phyloP scores from a whole-genome alignment of 1,140 invertebrate species.

The Anastatus disparis region DNA sequence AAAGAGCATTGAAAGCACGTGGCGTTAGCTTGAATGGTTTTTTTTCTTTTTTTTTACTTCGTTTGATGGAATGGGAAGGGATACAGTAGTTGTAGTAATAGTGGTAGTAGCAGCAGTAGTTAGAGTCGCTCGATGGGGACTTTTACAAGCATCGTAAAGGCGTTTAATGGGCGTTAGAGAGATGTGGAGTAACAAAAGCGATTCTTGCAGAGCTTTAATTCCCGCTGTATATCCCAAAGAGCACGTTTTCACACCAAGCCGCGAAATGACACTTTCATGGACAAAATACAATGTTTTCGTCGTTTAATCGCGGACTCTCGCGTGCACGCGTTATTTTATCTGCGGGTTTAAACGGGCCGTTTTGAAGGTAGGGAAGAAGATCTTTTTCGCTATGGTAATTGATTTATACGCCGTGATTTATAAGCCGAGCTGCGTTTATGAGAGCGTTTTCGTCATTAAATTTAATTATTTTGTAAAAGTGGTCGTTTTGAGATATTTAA shows the following conservation, averaged over 20 bases:
- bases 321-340: background rate
- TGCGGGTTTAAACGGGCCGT: too few relatives aligned
- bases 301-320: background rate
- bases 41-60: too few relatives aligned
- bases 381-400: background rate
- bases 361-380: too few relatives aligned
- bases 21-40: too few relatives aligned
- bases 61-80: too few relatives aligned
- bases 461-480: too few relatives aligned
- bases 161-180: slow-evolving; percentile 6
- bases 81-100: background rate
- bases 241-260: background rate
- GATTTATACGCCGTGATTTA: background rate
- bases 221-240: background rate
- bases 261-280: slow-evolving; percentile 5
- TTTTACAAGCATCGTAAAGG: slow-evolving; percentile 30
- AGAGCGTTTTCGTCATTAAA: too few relatives aligned
- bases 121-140: background rate
- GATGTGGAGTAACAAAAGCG: too few relatives aligned
- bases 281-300: too few relatives aligned
- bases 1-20: too few relatives aligned
- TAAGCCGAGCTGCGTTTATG: too few relatives aligned
- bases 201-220: background rate
- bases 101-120: background rate
- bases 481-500: too few relatives aligned